These are phyloP conservation scores for Zosterops lateralis DNA, from an alignment of 2,113 vertebrate genomes.

Conservation along the genomic window DNA sequence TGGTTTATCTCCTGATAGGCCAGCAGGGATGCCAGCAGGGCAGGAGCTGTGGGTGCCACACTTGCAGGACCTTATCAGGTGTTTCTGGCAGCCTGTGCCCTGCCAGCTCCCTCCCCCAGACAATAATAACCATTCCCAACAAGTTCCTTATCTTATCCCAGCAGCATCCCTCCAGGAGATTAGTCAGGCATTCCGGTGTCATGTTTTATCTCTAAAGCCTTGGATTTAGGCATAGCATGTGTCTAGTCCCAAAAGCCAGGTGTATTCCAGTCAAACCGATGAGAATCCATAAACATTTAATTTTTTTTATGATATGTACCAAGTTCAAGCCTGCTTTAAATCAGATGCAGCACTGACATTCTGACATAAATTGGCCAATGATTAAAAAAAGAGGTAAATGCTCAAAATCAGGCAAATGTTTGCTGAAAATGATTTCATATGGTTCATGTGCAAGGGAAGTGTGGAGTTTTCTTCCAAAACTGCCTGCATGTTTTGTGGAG, in stretches of 20 bases:
- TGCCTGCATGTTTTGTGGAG: too few species aligned
- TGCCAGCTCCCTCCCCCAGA: not conserved
- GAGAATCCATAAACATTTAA: not conserved
- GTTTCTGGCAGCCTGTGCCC: not conserved
- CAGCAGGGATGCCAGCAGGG: not conserved
- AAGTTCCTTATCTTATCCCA: not conserved
- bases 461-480: not conserved
- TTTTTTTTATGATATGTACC: not conserved
- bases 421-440: not conserved
- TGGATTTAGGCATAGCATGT: not conserved
- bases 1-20: rapidly evolving
- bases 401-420: not conserved
- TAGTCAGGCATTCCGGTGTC: not conserved
- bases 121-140: not conserved
- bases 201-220: not conserved
- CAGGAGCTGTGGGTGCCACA: not conserved
- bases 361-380: not conserved
- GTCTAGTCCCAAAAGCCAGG: not conserved
- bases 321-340: not conserved
- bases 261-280: not conserved
- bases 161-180: not conserved
- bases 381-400: not conserved
- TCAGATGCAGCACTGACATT: not conserved
- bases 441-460: not conserved
- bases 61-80: rapidly evolving